Conservation (phyloP, 1,140 invertebrate species). For the Acyrthosiphon pisum region DNA sequence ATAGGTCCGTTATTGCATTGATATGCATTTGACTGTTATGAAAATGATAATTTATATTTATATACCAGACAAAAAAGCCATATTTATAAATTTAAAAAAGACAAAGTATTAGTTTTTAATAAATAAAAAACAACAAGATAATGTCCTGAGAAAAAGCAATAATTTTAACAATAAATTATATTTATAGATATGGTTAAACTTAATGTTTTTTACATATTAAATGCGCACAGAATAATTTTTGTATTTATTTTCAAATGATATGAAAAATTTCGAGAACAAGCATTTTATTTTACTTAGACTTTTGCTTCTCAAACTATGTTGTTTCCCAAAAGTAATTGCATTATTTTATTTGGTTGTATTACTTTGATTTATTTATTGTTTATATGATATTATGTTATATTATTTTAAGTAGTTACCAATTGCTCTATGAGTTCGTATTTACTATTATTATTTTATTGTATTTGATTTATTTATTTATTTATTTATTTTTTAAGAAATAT, state of each 20-base stretch:
- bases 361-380: constrained; percentile 56
- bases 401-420: constrained; percentile 55
- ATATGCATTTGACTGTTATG: background rate
- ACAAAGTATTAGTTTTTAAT: constrained; percentile 49
- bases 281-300: constrained; percentile 40
- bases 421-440: constrained; percentile 55
- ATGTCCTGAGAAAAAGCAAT: constrained; percentile 50
- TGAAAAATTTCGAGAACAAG: constrained; percentile 37
- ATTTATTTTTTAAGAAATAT: constrained; percentile 20
- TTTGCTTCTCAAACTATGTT: constrained; percentile 22
- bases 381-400: constrained; percentile 35
- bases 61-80: constrained; percentile 23
- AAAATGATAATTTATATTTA: constrained; percentile 26
- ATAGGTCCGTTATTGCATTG: background rate
- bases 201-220: constrained; percentile 38
- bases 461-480: constrained; percentile 42
- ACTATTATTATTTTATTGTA: constrained; percentile 56
- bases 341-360: constrained; percentile 44
- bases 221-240: constrained; percentile 44
- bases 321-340: constrained; percentile 40
- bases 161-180: constrained; percentile 40
- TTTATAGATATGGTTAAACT: constrained; percentile 28
- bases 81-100: constrained; percentile 30
- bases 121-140: constrained; percentile 24
- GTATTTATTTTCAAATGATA: background rate